These are phyloP conservation scores for Camponotus pennsylvanicus DNA, from an alignment of 1,140 invertebrate species.

Conservation along the genomic window DNA sequence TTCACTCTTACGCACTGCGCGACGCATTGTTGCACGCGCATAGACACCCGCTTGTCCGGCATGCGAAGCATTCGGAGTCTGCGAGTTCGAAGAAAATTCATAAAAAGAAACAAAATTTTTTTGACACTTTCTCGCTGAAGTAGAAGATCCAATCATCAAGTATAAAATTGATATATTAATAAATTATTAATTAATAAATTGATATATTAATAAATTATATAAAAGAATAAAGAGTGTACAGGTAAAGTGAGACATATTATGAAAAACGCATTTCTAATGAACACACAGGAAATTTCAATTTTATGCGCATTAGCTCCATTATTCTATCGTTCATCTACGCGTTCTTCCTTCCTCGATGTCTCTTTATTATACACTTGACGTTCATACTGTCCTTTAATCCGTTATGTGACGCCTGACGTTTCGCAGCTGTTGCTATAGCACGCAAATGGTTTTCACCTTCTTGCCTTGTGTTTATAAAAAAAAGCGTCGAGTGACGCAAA, in stretches of 20 bases:
- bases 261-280: slow-evolving; percentile 8
- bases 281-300: background rate
- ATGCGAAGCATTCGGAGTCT: background rate
- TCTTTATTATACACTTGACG: slow-evolving; percentile 32
- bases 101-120: background rate
- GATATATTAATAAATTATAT: background rate
- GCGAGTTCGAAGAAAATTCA: slow-evolving; percentile 8
- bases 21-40: slow-evolving; percentile 56
- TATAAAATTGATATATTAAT: background rate
- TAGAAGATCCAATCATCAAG: background rate
- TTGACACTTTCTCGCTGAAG: background rate
- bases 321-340: background rate
- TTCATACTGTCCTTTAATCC: slow-evolving; percentile 52
- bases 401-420: slow-evolving; percentile 56
- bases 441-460: slow-evolving; percentile 48
- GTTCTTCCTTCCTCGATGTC: slow-evolving; percentile 20
- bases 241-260: background rate
- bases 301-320: slow-evolving; percentile 17
- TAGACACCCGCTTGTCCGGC: slow-evolving; percentile 30
- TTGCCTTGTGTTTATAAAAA: slow-evolving; percentile 47
- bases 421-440: slow-evolving; percentile 58
- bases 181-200: background rate
- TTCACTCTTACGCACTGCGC: background rate
- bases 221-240: background rate
- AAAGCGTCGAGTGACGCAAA: slow-evolving; percentile 51